These are phyloP conservation scores for Planiliza haematocheilus DNA, from an alignment of 2,113 vertebrate genomes.

Conservation along the genomic window DNA sequence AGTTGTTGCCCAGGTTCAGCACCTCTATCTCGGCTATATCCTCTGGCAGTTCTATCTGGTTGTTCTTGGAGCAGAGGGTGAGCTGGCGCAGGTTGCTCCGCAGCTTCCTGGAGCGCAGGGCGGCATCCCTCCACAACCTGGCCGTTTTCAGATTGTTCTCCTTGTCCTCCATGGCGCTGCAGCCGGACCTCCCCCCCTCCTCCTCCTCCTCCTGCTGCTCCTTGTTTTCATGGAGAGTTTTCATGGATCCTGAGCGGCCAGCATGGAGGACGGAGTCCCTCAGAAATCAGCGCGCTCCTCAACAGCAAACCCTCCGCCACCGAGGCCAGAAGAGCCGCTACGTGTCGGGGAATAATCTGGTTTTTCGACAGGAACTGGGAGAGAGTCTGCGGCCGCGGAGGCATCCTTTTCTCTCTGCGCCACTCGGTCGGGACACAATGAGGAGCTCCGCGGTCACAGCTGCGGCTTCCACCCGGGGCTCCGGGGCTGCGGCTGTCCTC, in stretches of 20 bases:
- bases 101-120: conserved; percentile 91
- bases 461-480: conserved; percentile 1
- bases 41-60: conserved; percentile 85
- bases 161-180: conserved; percentile 86
- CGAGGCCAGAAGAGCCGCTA: conserved; percentile 8
- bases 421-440: conserved; percentile 67
- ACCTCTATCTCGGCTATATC: conserved; percentile 84
- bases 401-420: conserved; percentile 77
- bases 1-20: conserved; percentile 91
- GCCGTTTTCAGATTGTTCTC: conserved; percentile 87
- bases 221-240: conserved; percentile 78
- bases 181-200: conserved; percentile 63
- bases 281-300: conserved; percentile 49
- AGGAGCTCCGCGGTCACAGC: conserved; percentile 38
- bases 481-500: conserved; percentile 27
- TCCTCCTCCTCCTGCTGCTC: conserved; percentile 49
- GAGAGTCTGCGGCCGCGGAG: conserved; percentile 57
- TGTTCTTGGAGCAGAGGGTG: conserved; percentile 83
- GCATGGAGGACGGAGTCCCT: conserved; percentile 62
- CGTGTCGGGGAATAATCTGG: conserved; percentile 20
- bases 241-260: conserved; percentile 65
- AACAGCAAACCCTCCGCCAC: conserved; percentile 28
- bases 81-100: conserved; percentile 88
- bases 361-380: conserved; percentile 45
- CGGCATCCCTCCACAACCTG: conserved; percentile 91